Conservation (phyloP, 53 echinoderm and acorn worm species). For the Echinarachnius parma region DNA sequence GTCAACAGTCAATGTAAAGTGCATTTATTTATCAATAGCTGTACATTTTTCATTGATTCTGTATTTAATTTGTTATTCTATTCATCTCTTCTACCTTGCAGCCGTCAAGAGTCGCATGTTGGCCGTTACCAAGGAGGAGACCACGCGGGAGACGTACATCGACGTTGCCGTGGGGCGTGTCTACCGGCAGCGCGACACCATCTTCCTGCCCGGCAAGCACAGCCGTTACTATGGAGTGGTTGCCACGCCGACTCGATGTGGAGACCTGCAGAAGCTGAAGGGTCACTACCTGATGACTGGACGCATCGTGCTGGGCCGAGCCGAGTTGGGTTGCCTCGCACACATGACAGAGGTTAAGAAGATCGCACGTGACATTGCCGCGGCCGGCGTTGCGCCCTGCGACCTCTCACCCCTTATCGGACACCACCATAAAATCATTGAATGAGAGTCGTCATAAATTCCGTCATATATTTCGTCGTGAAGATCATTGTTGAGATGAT, state of each 20-base stretch:
- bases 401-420: slow-evolving; percentile 32
- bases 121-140: slow-evolving; percentile 32
- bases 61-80: background rate
- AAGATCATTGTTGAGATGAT: too few relatives aligned
- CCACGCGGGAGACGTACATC: slow-evolving; percentile 39
- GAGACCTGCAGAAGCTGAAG: slow-evolving; percentile 28
- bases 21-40: background rate
- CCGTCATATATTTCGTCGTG: too few relatives aligned
- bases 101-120: slow-evolving; percentile 40
- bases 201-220: slow-evolving; percentile 40
- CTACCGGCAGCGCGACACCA: slow-evolving; percentile 26
- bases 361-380: slow-evolving; percentile 13
- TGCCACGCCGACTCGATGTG: slow-evolving; percentile 12
- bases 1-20: too few relatives aligned
- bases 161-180: slow-evolving; percentile 23
- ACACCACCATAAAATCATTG: slow-evolving; percentile 33
- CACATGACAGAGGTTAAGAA: slow-evolving; percentile 38
- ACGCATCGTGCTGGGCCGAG: slow-evolving; percentile 26
- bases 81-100: slow-evolving; percentile 6
- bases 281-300: slow-evolving; percentile 46
- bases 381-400: slow-evolving; percentile 33
- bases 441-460: slow-evolving; percentile 16
- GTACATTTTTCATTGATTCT: background rate
- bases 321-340: slow-evolving; percentile 36
- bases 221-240: slow-evolving; percentile 44